These are phyloP conservation scores for Istiophorus platypterus DNA, from an alignment of 2,113 vertebrate genomes.

Conservation along the genomic window DNA sequence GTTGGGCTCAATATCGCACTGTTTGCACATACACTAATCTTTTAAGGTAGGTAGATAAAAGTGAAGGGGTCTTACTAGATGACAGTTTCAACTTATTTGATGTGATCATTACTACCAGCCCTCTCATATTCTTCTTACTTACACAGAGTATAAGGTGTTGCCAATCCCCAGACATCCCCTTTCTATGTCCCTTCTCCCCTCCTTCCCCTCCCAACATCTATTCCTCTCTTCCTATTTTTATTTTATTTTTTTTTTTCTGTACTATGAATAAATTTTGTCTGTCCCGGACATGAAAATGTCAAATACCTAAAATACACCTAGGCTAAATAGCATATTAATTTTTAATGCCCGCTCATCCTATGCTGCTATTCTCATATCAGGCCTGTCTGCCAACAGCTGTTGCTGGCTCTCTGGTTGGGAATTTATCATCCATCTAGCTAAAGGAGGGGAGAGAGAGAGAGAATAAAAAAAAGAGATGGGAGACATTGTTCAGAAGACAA, in stretches of 20 bases:
- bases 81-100: not conserved
- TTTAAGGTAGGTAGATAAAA: not conserved
- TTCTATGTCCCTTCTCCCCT: not conserved
- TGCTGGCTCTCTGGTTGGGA: conserved; percentile 86
- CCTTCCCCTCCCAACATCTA: conserved; percentile 28
- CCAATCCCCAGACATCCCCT: conserved; percentile 43
- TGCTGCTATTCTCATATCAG: conserved; percentile 91
- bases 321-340: conserved; percentile 91
- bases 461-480: conserved; percentile 65
- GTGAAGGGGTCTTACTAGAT: not conserved
- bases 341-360: conserved; percentile 90
- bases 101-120: not conserved
- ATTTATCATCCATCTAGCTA: conserved; percentile 87
- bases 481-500: conserved; percentile 74
- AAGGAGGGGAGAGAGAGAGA: conserved; percentile 73
- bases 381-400: conserved; percentile 90
- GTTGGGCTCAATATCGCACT: not conserved
- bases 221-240: conserved; percentile 59
- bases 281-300: conserved; percentile 91
- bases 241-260: conserved; percentile 76
- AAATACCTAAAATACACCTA: conserved; percentile 92
- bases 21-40: not conserved
- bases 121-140: not conserved
- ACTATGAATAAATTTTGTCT: conserved; percentile 89
- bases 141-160: not conserved